phyloP scores from a whole-genome alignment of 1,140 invertebrate species.

The Trachymyrmex cornetzi region DNA sequence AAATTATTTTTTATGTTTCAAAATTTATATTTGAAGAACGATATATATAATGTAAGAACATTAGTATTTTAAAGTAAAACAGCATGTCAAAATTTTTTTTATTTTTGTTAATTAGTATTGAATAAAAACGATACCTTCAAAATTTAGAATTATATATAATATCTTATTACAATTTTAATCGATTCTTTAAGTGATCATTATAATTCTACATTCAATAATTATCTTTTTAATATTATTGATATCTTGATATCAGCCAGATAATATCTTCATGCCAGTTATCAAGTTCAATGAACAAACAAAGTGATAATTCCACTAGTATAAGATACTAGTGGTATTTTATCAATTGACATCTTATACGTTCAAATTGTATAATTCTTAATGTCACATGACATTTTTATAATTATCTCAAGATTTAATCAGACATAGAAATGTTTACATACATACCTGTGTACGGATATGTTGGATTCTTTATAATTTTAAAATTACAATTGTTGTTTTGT shows the following conservation, averaged over 20 bases:
- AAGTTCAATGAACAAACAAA: background rate
- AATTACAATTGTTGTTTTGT: constrained; percentile 86
- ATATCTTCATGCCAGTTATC: constrained; percentile 8
- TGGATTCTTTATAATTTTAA: constrained; percentile 88
- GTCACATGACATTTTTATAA: background rate
- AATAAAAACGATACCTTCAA: background rate
- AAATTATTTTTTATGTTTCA: too few species aligned
- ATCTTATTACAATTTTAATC: background rate
- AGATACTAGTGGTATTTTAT: constrained; percentile 39
- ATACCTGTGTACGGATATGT: constrained; percentile 92
- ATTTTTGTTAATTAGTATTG: background rate
- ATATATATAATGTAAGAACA: too few species aligned
- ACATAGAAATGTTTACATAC: constrained; percentile 74
- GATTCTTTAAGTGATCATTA: background rate
- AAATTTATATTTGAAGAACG: too few species aligned
- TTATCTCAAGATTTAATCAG: background rate
- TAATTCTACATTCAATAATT: background rate
- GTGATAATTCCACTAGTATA: background rate
- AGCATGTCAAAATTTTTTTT: background rate
- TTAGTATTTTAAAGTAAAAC: too few species aligned
- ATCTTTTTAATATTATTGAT: background rate
- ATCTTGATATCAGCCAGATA: background rate
- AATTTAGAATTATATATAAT: background rate
- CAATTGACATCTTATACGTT: background rate
- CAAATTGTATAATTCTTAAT: constrained; percentile 19